These are phyloP conservation scores for Ommatoiulus sabulosus DNA, from an alignment of 2,888 invertebrate species.

Conservation along the genomic window DNA sequence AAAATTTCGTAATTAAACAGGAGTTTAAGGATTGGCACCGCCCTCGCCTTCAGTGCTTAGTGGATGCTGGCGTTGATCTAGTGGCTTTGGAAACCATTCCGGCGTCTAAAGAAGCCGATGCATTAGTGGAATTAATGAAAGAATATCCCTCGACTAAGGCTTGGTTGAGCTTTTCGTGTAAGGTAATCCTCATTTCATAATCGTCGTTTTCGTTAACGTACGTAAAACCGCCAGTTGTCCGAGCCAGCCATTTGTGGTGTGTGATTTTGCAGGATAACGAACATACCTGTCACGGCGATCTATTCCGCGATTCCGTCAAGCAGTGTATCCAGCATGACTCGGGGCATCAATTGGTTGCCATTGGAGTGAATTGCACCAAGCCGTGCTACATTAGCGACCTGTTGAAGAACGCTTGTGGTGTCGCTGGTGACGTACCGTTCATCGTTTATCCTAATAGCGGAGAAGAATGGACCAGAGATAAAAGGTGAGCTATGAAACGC, in stretches of 20 bases:
- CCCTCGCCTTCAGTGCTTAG: constrained; percentile 81
- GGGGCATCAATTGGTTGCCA: constrained; percentile 81
- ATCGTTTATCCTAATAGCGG: constrained; percentile 95
- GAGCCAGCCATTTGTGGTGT: no score
- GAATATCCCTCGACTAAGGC: constrained; percentile 83
- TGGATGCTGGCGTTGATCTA: constrained; percentile 85
- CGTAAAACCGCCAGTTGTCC: no score
- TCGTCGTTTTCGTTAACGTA: no score
- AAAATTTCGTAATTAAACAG: constrained; percentile 64
- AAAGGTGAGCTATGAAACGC: constrained; percentile 60
- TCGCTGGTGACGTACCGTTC: constrained; percentile 71
- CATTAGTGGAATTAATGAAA: constrained; percentile 81
- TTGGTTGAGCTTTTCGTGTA: constrained; percentile 90
- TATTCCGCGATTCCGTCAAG: constrained; percentile 79
- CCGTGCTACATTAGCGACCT: constrained; percentile 76
- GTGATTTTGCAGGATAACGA: constrained; percentile 71
- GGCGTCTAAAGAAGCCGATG: constrained; percentile 83
- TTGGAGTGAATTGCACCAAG: constrained; percentile 90
- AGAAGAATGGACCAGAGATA: constrained; percentile 78
- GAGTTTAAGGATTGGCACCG: constrained; percentile 86
- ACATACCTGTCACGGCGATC: constrained; percentile 82
- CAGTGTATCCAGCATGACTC: constrained; percentile 64
- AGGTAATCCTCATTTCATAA: constrained; percentile 70
- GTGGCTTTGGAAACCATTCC: constrained; percentile 94
- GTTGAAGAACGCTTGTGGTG: constrained; percentile 66